Conservation (phyloP, 2,888 invertebrate genomes). For the Endotricha flammealis region DNA sequence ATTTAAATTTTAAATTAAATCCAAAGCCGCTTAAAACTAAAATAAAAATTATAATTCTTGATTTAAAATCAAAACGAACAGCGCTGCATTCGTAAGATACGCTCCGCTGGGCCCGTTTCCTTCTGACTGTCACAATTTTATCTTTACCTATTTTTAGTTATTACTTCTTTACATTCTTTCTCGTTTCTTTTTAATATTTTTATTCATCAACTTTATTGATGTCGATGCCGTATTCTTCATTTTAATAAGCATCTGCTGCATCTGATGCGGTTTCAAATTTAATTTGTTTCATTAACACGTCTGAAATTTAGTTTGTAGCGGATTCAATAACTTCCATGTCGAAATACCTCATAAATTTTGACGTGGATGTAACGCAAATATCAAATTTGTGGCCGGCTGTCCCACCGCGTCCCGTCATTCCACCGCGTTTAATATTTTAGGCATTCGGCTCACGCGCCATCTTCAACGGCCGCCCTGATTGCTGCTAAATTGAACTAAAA, state of each 20-base stretch:
- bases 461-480: constrained; percentile 77
- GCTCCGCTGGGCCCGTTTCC: constrained; percentile 51
- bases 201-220: constrained; percentile 24
- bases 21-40: constrained; percentile 5
- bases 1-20: background rate
- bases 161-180: constrained; percentile 42
- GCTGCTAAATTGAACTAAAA: constrained; percentile 79
- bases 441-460: constrained; percentile 71
- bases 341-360: constrained; percentile 28
- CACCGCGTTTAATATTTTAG: constrained; percentile 72
- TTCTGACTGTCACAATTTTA: constrained; percentile 57
- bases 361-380: constrained; percentile 44
- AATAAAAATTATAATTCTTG: constrained; percentile 42
- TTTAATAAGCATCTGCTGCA: background rate
- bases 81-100: constrained; percentile 52
- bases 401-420: constrained; percentile 51
- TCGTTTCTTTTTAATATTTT: constrained; percentile 25
- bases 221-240: constrained; percentile 22
- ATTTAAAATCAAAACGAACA: constrained; percentile 50
- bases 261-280: too few relatives aligned
- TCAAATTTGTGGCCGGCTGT: constrained; percentile 58
- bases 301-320: too few relatives aligned
- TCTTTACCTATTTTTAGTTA: constrained; percentile 53
- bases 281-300: too few relatives aligned
- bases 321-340: constrained; percentile 7